Conservation (phyloP, 2,888 invertebrate species). For the Taphrorychus bicolor region DNA sequence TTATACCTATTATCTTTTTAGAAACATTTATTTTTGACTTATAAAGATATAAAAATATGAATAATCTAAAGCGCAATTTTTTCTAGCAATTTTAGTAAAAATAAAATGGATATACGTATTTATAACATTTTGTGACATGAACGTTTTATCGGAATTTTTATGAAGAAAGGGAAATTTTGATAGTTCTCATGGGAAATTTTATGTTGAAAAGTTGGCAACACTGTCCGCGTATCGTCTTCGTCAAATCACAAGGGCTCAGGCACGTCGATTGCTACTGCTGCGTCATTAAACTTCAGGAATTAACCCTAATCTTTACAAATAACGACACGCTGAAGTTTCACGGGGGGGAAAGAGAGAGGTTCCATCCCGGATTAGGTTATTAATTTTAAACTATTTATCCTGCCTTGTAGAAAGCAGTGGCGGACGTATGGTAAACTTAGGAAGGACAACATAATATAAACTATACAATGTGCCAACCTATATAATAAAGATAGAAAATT, state of each 20-base stretch:
- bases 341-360: too few relatives aligned
- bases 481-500: too few relatives aligned
- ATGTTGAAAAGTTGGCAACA: not conserved
- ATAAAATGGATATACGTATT: too few relatives aligned
- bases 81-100: too few relatives aligned
- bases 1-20: too few relatives aligned
- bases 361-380: conserved; percentile 21
- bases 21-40: too few relatives aligned
- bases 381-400: conserved; percentile 34
- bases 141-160: too few relatives aligned
- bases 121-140: too few relatives aligned
- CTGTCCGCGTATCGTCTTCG: not conserved
- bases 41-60: too few relatives aligned
- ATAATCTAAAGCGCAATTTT: too few relatives aligned
- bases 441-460: not conserved
- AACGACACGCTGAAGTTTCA: conserved; percentile 26
- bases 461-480: not conserved
- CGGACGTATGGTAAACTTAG: not conserved
- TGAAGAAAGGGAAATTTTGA: too few relatives aligned
- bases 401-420: conserved; percentile 1
- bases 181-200: too few relatives aligned
- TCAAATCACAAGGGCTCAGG: conserved; percentile 6
- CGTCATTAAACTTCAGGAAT: conserved; percentile 21
- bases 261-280: not conserved
- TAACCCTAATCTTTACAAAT: conserved; percentile 35